phyloP scores from a whole-genome alignment of 2,797 vertebrate genomes.

The Poeciliopsis turneri region DNA sequence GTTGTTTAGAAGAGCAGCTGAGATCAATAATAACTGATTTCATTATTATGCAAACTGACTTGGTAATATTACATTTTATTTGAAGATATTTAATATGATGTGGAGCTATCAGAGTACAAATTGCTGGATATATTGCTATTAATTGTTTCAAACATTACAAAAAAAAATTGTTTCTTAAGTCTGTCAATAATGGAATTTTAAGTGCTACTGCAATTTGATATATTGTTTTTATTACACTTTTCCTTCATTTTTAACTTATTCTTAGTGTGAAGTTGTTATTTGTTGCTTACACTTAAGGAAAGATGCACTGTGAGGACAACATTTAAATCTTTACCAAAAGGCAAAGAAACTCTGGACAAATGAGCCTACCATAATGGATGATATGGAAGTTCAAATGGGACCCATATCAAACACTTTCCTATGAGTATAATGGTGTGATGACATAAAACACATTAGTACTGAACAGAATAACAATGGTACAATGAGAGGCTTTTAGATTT shows the following conservation, averaged over 20 bases:
- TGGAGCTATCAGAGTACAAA: background rate
- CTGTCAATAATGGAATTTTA: background rate
- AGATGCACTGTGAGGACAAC: constrained; percentile 17
- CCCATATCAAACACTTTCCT: constrained; percentile 51
- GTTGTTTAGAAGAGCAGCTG: background rate
- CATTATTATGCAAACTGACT: background rate
- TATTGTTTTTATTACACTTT: background rate
- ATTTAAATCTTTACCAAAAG: constrained; percentile 23
- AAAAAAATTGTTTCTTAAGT: background rate
- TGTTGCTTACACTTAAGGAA: constrained; percentile 31
- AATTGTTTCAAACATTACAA: background rate
- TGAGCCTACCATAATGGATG: constrained; percentile 39
- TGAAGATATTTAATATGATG: background rate
- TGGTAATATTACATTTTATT: background rate
- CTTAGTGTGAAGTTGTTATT: background rate
- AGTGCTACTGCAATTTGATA: background rate
- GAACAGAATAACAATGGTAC: constrained; percentile 39
- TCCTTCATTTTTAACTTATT: background rate
- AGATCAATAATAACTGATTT: background rate
- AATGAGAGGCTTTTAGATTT: constrained; percentile 34
- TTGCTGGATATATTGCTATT: background rate
- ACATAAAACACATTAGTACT: constrained; percentile 45
- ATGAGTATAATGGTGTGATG: constrained; percentile 40
- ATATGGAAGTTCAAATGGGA: constrained; percentile 50
- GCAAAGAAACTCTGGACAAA: constrained; percentile 19